A percentile compares a stretch with the other conserved stretches of the same genome.
Evolutionary conservation across 2,888 invertebrate species (phyloP).

Genomic region (Belgica antarctica): DNA sequence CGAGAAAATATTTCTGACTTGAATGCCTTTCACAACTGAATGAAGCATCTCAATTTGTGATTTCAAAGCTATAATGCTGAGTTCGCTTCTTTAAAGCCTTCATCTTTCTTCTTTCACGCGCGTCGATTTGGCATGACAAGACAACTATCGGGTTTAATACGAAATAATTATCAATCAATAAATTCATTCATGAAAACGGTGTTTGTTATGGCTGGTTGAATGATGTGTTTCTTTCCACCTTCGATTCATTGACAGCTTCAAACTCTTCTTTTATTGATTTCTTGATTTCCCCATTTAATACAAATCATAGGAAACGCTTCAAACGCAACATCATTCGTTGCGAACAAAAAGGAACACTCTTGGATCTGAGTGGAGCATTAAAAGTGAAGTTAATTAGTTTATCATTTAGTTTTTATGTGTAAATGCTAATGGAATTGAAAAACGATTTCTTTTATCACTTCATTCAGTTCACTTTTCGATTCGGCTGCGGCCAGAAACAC

Average conservation of each 20-base stretch:
- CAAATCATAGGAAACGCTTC: slow-evolving; percentile 4
- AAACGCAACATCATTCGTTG: slow-evolving; percentile 17
- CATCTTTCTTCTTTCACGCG: neutral
- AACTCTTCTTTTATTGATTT: slow-evolving; percentile 8
- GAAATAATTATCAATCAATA: slow-evolving; percentile 17
- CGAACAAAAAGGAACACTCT: neutral
- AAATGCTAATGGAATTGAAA: slow-evolving; percentile 5
- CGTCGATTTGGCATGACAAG: slow-evolving; percentile 21
- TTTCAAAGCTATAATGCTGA: neutral
- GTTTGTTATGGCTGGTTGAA: slow-evolving; percentile 5
- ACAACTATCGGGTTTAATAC: slow-evolving; percentile 19
- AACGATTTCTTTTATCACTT: neutral
- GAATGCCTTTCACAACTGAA: neutral
- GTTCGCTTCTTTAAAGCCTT: neutral
- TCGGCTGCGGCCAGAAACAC: no score
- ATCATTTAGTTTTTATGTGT: neutral
- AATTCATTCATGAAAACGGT: slow-evolving; percentile 16
- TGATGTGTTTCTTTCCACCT: slow-evolving; percentile 17
- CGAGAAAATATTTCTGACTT: neutral
- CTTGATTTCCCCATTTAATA: slow-evolving; percentile 18
- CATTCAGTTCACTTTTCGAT: no score
- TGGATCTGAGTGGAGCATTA: neutral
- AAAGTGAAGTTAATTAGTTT: slow-evolving; percentile 18
- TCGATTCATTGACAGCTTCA: neutral
- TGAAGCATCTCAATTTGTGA: neutral